Evolutionary conservation across 2,888 invertebrate species (phyloP).

Genomic region (Campoplex capitator): DNA sequence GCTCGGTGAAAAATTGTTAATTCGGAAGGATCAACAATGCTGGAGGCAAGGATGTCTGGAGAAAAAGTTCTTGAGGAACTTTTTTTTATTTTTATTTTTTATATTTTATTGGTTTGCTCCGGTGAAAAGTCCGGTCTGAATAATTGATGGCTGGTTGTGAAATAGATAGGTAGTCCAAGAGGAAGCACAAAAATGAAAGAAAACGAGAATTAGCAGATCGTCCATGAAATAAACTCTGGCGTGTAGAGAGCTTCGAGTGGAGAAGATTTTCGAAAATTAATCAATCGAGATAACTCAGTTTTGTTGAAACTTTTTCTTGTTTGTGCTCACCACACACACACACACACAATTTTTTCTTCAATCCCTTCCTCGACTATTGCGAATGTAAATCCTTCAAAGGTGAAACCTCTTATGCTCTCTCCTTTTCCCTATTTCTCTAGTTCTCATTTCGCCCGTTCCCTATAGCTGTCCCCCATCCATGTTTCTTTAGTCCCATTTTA

Average conservation of each 20-base stretch:
- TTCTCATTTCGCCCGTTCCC: constrained; percentile 14
- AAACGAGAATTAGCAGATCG: constrained; percentile 49
- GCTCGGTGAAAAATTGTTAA: not conserved
- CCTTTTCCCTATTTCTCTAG: not conserved
- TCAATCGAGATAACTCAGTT: not conserved
- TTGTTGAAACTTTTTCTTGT: not conserved
- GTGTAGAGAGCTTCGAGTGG: not conserved
- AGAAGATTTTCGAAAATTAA: not conserved
- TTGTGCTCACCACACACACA: not conserved
- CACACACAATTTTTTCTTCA: not conserved
- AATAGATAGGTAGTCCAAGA: constrained; percentile 63
- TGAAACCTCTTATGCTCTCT: constrained; percentile 4
- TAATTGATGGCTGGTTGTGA: constrained; percentile 61
- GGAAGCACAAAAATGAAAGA: constrained; percentile 55
- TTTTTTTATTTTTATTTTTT: not conserved
- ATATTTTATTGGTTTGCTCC: not conserved
- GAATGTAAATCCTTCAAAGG: constrained; percentile 34
- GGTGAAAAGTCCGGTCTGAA: constrained; percentile 32
- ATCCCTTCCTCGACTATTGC: constrained; percentile 8
- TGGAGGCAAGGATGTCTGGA: not conserved
- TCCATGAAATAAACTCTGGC: constrained; percentile 53
- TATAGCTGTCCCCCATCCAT: constrained; percentile 38
- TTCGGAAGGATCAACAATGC: not conserved
- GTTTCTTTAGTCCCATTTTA: constrained; percentile 50
- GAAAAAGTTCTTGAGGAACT: not conserved